Evolutionary conservation across 2,113 vertebrate species (phyloP).

Genomic region (Gallinago jamesoni): DNA sequence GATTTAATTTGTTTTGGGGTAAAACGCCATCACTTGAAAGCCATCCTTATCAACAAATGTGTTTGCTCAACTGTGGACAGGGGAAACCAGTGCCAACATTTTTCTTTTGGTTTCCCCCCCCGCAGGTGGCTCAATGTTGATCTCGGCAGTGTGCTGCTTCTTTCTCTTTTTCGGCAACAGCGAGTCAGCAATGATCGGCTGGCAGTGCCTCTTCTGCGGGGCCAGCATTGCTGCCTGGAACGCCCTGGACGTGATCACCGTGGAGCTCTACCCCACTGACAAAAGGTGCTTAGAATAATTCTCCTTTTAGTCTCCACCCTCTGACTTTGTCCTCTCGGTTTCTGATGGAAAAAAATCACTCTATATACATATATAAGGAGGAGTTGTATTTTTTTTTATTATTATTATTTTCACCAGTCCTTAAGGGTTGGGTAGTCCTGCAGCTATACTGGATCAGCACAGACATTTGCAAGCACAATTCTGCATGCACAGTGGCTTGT

Average conservation of each 20-base stretch:
- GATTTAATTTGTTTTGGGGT: background rate
- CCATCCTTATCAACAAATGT: background rate
- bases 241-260: slow-evolving; percentile 91
- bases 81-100: background rate
- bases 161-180: slow-evolving; percentile 94
- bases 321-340: background rate
- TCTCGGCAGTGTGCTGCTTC: slow-evolving; percentile 91
- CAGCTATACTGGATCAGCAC: background rate
- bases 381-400: background rate
- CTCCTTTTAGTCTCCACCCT: background rate
- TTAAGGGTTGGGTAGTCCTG: background rate
- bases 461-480: background rate
- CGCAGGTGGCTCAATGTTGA: slow-evolving; percentile 90
- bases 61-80: background rate
- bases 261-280: slow-evolving; percentile 92
- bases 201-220: slow-evolving; percentile 95
- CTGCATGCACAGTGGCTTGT: rapidly evolving
- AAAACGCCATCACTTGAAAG: background rate
- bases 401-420: background rate
- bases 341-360: rapidly evolving
- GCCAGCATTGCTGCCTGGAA: slow-evolving; percentile 95
- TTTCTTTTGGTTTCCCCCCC: background rate
- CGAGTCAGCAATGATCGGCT: slow-evolving; percentile 91
- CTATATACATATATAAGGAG: background rate
- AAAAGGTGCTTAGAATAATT: slow-evolving; percentile 81